A percentile compares a stretch with the other conserved stretches of the same genome.
Evolutionary conservation across 2,113 vertebrate species (phyloP).

Genomic region (Odontesthes bonariensis): DNA sequence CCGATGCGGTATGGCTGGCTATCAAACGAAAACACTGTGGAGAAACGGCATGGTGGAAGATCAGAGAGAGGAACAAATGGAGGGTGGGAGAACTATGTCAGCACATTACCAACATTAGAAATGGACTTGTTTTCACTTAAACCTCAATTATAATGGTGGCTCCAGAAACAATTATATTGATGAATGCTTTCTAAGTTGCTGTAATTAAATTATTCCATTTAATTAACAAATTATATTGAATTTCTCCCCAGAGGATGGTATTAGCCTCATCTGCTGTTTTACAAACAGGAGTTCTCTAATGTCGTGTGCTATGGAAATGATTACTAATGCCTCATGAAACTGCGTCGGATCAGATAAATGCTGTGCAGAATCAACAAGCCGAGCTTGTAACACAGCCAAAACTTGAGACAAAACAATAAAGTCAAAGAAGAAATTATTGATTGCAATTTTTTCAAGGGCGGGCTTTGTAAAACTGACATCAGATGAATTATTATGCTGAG

Average conservation of each 20-base stretch:
- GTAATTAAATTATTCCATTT: conserved; percentile 89
- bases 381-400: conserved; percentile 67
- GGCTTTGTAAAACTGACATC: conserved; percentile 64
- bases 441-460: conserved; percentile 67
- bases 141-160: conserved; percentile 83
- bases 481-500: conserved; percentile 65
- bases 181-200: conserved; percentile 85
- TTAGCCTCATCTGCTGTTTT: conserved; percentile 84
- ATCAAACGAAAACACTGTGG: conserved; percentile 84
- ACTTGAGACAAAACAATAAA: conserved; percentile 74
- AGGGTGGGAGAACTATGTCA: conserved; percentile 76
- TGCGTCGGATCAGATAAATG: conserved; percentile 78
- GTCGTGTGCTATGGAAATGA: conserved; percentile 78
- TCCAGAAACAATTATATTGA: conserved; percentile 86
- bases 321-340: conserved; percentile 79
- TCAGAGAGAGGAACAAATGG: conserved; percentile 83
- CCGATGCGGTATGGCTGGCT: conserved; percentile 89
- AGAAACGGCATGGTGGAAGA: conserved; percentile 89
- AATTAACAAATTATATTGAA: conserved; percentile 87
- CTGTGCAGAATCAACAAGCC: conserved; percentile 61
- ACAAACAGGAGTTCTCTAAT: conserved; percentile 82
- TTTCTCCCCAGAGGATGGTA: conserved; percentile 82
- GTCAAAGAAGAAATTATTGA: conserved; percentile 71
- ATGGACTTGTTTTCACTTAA: conserved; percentile 85
- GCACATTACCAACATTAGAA: conserved; percentile 83